phyloP scores from a whole-genome alignment of 2,888 invertebrate species.

The Andricus curvator region DNA sequence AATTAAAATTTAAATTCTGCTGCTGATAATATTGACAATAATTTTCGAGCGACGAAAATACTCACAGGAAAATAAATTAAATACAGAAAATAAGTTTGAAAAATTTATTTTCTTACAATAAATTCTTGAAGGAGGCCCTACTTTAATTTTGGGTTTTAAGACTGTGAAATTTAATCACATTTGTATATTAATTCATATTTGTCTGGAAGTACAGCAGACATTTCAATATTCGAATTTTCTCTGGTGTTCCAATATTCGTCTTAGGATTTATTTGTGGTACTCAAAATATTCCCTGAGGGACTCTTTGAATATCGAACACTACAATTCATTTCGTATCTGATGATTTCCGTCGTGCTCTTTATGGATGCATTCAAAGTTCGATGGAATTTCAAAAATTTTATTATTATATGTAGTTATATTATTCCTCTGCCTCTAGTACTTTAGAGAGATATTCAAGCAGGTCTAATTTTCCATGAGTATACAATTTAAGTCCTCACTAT shows the following conservation, averaged over 20 bases:
- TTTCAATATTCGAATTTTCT: not conserved
- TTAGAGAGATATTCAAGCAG: too few species aligned
- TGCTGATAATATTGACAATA: constrained; percentile 4
- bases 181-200: too few species aligned
- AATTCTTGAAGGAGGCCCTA: not conserved
- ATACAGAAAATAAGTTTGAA: rapidly evolving
- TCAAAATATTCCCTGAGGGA: constrained; percentile 6
- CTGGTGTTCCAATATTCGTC: not conserved
- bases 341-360: constrained; percentile 19
- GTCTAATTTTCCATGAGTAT: too few species aligned
- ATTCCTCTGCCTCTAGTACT: too few species aligned
- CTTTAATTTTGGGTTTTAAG: not conserved
- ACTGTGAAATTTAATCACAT: not conserved
- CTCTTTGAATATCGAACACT: constrained; percentile 11
- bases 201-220: too few species aligned
- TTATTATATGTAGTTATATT: too few species aligned
- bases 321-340: constrained; percentile 7
- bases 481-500: too few species aligned
- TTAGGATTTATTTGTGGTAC: not conserved
- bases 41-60: not conserved
- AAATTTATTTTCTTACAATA: not conserved
- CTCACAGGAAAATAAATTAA: not conserved
- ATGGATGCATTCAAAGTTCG: constrained; percentile 16
- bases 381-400: not conserved
- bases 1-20: constrained; percentile 1